Evolutionary conservation across 2,888 invertebrate genomes (phyloP).

Genomic region (Thymelicus sylvestris): DNA sequence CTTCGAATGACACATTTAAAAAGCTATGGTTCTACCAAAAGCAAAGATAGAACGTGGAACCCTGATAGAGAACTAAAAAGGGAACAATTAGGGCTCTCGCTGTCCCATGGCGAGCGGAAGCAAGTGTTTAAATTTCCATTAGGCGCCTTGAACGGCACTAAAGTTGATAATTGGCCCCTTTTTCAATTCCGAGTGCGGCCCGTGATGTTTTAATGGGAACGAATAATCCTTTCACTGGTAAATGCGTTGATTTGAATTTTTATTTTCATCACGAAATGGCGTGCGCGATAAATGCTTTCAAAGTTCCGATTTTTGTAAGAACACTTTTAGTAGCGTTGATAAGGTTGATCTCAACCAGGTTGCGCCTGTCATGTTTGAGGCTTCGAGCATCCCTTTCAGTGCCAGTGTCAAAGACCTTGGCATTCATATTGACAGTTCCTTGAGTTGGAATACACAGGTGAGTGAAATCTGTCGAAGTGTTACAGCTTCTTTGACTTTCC

Average conservation of each 20-base stretch:
- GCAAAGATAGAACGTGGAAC: constrained; percentile 23
- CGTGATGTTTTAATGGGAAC: constrained; percentile 38
- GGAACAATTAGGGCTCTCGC: constrained; percentile 70
- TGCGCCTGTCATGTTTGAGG: no score
- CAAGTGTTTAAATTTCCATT: constrained; percentile 83
- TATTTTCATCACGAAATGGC: constrained; percentile 36
- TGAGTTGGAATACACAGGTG: no score
- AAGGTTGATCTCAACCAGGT: no score
- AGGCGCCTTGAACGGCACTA: constrained; percentile 63
- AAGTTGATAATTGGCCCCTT: constrained; percentile 53
- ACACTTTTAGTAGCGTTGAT: neutral
- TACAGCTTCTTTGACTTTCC: no score
- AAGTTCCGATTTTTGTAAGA: constrained; percentile 13
- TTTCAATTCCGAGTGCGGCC: constrained; percentile 45
- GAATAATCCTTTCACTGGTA: constrained; percentile 36
- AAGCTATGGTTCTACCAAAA: neutral
- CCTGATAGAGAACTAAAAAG: constrained; percentile 57
- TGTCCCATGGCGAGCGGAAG: constrained; percentile 62
- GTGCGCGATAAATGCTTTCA: constrained; percentile 19
- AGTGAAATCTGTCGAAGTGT: no score
- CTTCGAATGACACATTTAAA: neutral
- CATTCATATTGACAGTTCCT: no score
- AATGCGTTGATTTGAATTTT: constrained; percentile 38
- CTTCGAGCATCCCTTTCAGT: no score
- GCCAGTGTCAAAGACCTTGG: no score